These are phyloP conservation scores for Plutella xylostella DNA, from an alignment of 2,888 invertebrate genomes.

Conservation along the genomic window DNA sequence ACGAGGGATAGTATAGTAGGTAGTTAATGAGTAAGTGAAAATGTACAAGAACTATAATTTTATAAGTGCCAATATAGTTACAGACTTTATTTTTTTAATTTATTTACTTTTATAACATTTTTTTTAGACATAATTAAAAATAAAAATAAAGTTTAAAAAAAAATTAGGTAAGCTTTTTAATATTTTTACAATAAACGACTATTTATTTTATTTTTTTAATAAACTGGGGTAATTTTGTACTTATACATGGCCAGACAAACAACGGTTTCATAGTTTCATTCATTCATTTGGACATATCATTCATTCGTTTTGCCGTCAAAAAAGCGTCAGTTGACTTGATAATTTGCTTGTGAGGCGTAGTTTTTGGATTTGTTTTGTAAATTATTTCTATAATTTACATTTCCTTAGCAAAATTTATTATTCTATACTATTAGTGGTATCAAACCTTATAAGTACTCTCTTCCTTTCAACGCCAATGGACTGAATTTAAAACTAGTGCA, in stretches of 20 bases:
- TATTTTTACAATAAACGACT: background rate
- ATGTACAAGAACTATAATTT: too few relatives aligned
- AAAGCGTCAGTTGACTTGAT: constrained; percentile 20
- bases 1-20: too few relatives aligned
- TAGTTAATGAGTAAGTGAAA: too few relatives aligned
- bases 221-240: too few relatives aligned
- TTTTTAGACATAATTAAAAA: constrained; percentile 3
- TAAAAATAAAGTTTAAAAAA: too few relatives aligned
- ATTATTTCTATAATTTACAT: too few relatives aligned
- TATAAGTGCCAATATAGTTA: background rate
- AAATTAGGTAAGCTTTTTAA: constrained; percentile 6
- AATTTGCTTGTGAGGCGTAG: constrained; percentile 21
- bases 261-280: background rate
- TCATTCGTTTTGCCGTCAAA: constrained; percentile 2
- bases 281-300: background rate
- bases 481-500: too few relatives aligned
- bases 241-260: background rate
- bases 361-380: background rate
- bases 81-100: background rate
- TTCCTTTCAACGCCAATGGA: too few relatives aligned
- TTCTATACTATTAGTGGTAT: too few relatives aligned
- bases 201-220: background rate
- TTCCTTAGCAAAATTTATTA: background rate
- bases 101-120: background rate
- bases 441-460: too few relatives aligned